Conservation (phyloP, 2,888 invertebrate species). For the Lithophane leautieri region DNA sequence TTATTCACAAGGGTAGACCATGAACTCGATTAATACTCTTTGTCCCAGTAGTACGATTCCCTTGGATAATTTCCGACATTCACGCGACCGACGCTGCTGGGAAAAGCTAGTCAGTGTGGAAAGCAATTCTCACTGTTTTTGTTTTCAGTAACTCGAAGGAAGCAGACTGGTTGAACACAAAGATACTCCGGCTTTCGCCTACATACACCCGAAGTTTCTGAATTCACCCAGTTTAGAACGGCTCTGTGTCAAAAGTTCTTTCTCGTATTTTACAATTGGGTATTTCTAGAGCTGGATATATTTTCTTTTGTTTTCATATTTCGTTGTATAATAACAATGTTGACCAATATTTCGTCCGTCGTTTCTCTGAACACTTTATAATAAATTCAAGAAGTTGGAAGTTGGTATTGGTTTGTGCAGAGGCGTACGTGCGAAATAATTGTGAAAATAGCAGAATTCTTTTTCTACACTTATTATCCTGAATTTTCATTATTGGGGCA, state of each 20-base stretch:
- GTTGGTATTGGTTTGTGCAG: not conserved
- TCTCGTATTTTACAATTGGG: constrained; percentile 61
- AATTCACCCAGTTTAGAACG: constrained; percentile 61
- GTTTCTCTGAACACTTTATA: not conserved
- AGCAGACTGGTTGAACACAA: constrained; percentile 56
- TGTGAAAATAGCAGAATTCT: not conserved
- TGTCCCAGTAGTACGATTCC: no score
- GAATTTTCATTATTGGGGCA: not conserved
- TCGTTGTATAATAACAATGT: not conserved
- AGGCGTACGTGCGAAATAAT: not conserved
- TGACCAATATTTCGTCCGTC: not conserved
- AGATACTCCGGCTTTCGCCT: constrained; percentile 63
- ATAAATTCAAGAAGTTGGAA: not conserved
- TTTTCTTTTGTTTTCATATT: constrained; percentile 43
- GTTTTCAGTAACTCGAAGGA: constrained; percentile 46
- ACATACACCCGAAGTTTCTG: constrained; percentile 63
- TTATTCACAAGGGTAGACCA: not conserved
- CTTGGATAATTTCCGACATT: no score
- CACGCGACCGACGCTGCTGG: not conserved
- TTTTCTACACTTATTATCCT: not conserved
- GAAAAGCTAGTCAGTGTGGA: constrained; percentile 10
- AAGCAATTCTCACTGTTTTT: constrained; percentile 49
- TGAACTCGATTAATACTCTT: not conserved
- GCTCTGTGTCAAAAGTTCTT: constrained; percentile 63
- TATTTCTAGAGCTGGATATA: constrained; percentile 49